Evolutionary conservation across 1,140 invertebrate species (phyloP).

Genomic region (Drosophila subobscura): DNA sequence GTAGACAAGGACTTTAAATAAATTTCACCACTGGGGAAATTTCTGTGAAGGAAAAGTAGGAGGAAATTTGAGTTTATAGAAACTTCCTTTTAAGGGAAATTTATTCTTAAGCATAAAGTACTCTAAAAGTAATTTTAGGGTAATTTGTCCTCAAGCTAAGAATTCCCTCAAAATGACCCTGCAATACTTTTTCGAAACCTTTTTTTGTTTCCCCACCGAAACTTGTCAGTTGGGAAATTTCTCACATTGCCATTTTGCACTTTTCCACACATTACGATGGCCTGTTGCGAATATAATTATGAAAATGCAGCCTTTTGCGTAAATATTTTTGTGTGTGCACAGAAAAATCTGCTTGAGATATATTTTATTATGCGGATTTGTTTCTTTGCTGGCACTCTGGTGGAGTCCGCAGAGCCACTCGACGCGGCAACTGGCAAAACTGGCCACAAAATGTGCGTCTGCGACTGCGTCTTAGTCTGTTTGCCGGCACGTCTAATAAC

Average conservation of each 20-base stretch:
- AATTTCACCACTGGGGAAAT: too few relatives aligned
- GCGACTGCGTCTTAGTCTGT: slow-evolving; percentile 60
- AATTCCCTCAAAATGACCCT: too few relatives aligned
- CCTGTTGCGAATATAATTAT: slow-evolving; percentile 52
- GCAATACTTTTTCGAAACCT: too few relatives aligned
- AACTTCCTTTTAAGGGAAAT: too few relatives aligned
- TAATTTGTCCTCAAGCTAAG: too few relatives aligned
- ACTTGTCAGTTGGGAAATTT: slow-evolving; percentile 13
- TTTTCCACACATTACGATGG: slow-evolving; percentile 56
- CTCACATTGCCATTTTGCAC: slow-evolving; percentile 16
- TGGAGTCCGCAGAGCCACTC: background rate
- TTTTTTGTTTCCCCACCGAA: slow-evolving; percentile 5
- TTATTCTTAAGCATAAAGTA: too few relatives aligned
- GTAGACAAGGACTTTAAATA: too few relatives aligned
- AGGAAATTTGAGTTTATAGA: too few relatives aligned
- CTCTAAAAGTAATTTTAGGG: too few relatives aligned
- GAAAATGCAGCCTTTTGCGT: slow-evolving; percentile 22
- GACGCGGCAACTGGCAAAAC: slow-evolving; percentile 56
- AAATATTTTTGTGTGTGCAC: slow-evolving; percentile 30
- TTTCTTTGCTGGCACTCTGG: background rate
- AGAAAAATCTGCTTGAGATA: slow-evolving; percentile 43
- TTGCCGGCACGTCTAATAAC: slow-evolving; percentile 73
- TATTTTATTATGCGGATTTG: slow-evolving; percentile 41
- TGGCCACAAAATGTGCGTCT: slow-evolving; percentile 74
- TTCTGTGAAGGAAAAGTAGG: too few relatives aligned